Base-by-base conservation (phyloP, 1,140 invertebrate species). In the Reticulitermes speratus region DNA sequence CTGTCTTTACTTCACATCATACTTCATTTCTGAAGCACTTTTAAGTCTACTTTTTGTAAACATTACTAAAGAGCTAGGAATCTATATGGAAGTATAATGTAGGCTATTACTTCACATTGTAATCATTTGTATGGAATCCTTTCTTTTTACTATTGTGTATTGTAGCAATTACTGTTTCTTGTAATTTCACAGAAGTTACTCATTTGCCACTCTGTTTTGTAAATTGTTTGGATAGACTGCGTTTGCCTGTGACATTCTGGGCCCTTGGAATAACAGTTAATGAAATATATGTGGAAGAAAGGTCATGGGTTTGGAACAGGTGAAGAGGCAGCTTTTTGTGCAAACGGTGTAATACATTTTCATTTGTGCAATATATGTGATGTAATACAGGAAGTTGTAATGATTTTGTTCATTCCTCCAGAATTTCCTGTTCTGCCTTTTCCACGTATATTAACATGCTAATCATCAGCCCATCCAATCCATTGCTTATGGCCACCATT, bases 251-350 rank as follows among this genome's bases (percentile, higher is more conserved):
- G 25, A 75, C n/a, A 16, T 75, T 75, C n/a, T 25, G 65, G 65
- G n/a, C 65, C n/a, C 65, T 75, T 75, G 12, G n/a, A 75, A 75
- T 30, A 75, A 75, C 65, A 75, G 65, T 75, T 38, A n/a, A 32
- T 84, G 48, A 32, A 84, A 84, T 84, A 21, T 52, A 32, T 45
- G 3, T n/a, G 45, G 44, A 84, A 48, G 45, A 48, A 59, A 84
- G 84, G 19, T 44, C n/a, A 84, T 84, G 48, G 84, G 30, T 84
- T 84, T 84, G 84, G 84, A 84, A 84, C n/a, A 52, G 45, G 84
- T 84, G 59, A 84, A 84, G 84, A 84, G 84, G 84, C 84, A 84
- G 84, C 84, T 84, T 84, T 84, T 52, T 84, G 84, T 65, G 84
- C 84, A 84, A 84, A 84, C 59, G 55, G 55, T 84, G 30, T 55